These are phyloP conservation scores for Mesorhabditis spiculigera DNA, from an alignment of 2,888 invertebrate species.

Conservation along the genomic window DNA sequence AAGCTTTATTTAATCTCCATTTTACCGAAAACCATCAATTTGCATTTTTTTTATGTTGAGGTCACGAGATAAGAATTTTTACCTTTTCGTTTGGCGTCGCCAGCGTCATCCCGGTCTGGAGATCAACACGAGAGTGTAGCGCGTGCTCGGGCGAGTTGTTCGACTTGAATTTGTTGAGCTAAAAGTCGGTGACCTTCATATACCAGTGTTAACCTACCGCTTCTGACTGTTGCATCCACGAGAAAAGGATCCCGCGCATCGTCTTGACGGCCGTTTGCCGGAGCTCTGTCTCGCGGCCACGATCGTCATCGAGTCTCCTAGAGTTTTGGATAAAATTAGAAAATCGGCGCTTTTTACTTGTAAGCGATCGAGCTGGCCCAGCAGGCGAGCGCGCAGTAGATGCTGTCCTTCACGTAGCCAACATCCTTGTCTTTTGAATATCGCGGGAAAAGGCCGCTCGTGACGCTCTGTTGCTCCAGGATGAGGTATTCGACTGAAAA, in stretches of 20 bases:
- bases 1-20: neutral
- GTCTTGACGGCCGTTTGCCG: conserved; percentile 96
- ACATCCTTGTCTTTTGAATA: conserved; percentile 75
- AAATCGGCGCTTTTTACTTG: conserved; percentile 66
- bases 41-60: neutral
- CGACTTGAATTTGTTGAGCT: conserved; percentile 52
- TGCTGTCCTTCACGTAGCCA: conserved; percentile 84
- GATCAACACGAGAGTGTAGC: conserved; percentile 88
- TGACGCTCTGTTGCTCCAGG: conserved; percentile 51
- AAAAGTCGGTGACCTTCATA: conserved; percentile 15
- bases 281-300: conserved; percentile 91
- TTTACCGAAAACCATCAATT: neutral
- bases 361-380: conserved; percentile 97
- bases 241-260: conserved; percentile 95
- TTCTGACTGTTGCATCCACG: conserved; percentile 92
- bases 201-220: conserved; percentile 44
- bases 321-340: conserved; percentile 29
- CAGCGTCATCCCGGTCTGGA: conserved; percentile 80
- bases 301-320: conserved; percentile 92
- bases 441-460: conserved; percentile 56
- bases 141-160: conserved; percentile 66
- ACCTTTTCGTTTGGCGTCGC: conserved; percentile 71
- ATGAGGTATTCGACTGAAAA: conserved; percentile 38
- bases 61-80: conserved; percentile 60
- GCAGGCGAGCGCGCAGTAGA: conserved; percentile 91